A percentile compares a stretch with the other conserved stretches of the same genome.
These are phyloP conservation scores for Sipha maydis DNA, from an alignment of 2,888 invertebrate species.

Conservation along the genomic window DNA sequence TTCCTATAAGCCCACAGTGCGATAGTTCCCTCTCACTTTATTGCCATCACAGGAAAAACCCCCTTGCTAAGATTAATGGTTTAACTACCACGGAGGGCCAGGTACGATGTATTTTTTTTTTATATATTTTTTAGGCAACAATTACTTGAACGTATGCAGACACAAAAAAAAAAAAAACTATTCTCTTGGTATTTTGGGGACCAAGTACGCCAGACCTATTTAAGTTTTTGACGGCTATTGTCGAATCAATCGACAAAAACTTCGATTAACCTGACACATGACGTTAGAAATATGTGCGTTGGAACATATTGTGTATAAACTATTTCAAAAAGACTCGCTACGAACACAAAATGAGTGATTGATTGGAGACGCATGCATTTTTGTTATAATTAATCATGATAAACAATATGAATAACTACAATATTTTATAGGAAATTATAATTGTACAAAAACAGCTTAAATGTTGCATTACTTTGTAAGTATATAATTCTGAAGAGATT, in stretches of 20 bases:
- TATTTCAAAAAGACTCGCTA: conserved; percentile 1
- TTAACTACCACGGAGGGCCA: conserved; percentile 53
- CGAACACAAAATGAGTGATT: conserved; percentile 18
- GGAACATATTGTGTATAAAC: background rate
- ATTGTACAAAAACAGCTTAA: background rate
- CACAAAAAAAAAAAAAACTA: conserved; percentile 18
- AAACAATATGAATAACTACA: background rate
- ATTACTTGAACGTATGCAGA: background rate
- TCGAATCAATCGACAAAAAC: conserved; percentile 30
- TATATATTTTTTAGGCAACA: conserved; percentile 1
- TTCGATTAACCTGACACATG: conserved; percentile 49
- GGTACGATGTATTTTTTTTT: conserved; percentile 43
- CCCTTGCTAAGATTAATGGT: conserved; percentile 52
- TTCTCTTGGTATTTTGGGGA: conserved; percentile 31
- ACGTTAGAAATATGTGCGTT: background rate
- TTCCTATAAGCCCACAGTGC: background rate
- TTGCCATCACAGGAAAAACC: conserved; percentile 41
- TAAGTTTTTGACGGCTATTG: conserved; percentile 53
- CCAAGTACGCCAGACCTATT: conserved; percentile 26
- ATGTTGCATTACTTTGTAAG: background rate
- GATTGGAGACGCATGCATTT: background rate
- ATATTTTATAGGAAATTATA: background rate
- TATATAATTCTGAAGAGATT: background rate
- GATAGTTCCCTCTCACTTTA: conserved; percentile 2
- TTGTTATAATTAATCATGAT: conserved; percentile 24